A percentile compares a stretch with the other conserved stretches of the same genome.
phyloP scores from a whole-genome alignment of 2,888 invertebrate genomes.

The Drosophila eohydei region DNA sequence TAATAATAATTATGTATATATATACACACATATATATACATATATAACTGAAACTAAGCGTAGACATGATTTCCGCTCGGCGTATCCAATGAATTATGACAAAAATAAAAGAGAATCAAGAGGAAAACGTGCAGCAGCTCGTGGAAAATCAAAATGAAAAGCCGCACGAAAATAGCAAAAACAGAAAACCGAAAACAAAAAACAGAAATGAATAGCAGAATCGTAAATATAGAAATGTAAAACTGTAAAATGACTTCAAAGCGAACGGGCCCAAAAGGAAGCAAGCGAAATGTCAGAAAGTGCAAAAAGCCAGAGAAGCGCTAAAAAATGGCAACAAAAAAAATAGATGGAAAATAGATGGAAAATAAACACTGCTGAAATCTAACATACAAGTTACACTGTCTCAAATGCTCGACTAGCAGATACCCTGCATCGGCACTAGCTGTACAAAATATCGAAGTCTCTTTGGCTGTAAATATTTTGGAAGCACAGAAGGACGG shows the following conservation, averaged over 20 bases:
- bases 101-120: slow-evolving; percentile 37
- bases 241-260: slow-evolving; percentile 65
- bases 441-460: not conserved
- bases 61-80: slow-evolving; percentile 72
- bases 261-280: slow-evolving; percentile 49
- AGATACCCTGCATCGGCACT: not conserved
- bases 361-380: not conserved
- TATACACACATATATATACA: not conserved
- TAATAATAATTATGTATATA: not conserved
- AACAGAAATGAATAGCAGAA: slow-evolving; percentile 23
- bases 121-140: slow-evolving; percentile 46
- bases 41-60: slow-evolving; percentile 49
- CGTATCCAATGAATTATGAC: slow-evolving; percentile 69
- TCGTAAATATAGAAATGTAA: slow-evolving; percentile 53
- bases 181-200: slow-evolving; percentile 18
- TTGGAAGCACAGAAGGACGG: not conserved
- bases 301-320: slow-evolving; percentile 38
- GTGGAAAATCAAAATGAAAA: slow-evolving; percentile 47
- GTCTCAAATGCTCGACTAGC: not conserved
- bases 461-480: not conserved
- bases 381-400: not conserved
- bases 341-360: not conserved
- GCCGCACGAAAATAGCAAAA: slow-evolving; percentile 48
- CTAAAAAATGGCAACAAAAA: slow-evolving; percentile 5
- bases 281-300: slow-evolving; percentile 37